Evolutionary conservation across 2,113 vertebrate species (phyloP), one percentile per base, ranked within the genome.

Genomic region (Phaetusa simplex): DNA sequence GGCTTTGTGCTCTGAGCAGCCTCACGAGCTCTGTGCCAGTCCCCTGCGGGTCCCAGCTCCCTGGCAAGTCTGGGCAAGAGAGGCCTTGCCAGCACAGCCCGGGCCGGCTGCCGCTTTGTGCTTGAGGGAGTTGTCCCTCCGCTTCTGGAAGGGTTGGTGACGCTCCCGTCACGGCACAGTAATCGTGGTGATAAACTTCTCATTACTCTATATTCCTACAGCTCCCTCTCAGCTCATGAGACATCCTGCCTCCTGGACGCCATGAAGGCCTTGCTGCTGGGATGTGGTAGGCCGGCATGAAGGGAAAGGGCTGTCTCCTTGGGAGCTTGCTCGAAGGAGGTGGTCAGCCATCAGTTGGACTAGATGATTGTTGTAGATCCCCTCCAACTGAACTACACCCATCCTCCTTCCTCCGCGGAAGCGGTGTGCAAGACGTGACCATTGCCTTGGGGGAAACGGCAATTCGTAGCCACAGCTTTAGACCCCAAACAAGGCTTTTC

Each of bases 121-220:
- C 66, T 1, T 1, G 2, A 56, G 66, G 64, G 45, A 58, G 65
- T 47, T 72, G 50, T 71, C 40, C 61, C 22, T 3, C 4, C 0
- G 5, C 53, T 65, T n/a, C 38, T 55, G 55, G 29, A 45, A 65
- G 36, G 14, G 32, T 8, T n/a, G 43, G 58, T 82, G 64, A 19
- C 8, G 2, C n/a, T 50, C 13, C 5, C 6, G 8, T 47, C 2
- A 0, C 0, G 3, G 38, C 58, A 45, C 42, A 29, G 56, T 8
- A 64, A 9, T 55, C 3, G 7, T 77, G 56, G 59, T 88, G 49
- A 13, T 5, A 3, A 15, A 26, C 47, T 42, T 8, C 62, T 88
- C 27, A 5, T 65, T 49, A 69, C 40, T 66, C 30, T 67, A 21
- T 23, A 2, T 71, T 97, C 47, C 66, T 86, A 5, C 62, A 70